A percentile compares a stretch with the other conserved stretches of the same genome.
Evolutionary conservation across 2,113 vertebrate species (phyloP).

Genomic region (Sphyrna mokarran): DNA sequence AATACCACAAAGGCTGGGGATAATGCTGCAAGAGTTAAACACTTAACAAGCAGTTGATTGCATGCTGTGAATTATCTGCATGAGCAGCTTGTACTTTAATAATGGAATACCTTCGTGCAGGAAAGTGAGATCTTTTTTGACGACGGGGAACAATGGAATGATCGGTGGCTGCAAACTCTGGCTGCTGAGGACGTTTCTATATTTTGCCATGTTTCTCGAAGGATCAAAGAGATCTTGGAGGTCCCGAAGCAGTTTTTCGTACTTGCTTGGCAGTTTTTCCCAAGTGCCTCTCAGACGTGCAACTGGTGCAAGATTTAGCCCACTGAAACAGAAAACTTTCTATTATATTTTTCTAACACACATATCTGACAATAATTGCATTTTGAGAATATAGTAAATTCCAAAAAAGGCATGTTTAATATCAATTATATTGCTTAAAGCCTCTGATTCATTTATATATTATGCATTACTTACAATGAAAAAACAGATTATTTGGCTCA

Average conservation of each 20-base stretch:
- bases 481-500: background rate
- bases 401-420: background rate
- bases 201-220: slow-evolving; percentile 95
- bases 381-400: background rate
- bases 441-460: background rate
- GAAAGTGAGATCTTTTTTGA: slow-evolving; percentile 98
- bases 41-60: background rate
- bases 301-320: slow-evolving; percentile 85
- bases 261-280: slow-evolving; percentile 94
- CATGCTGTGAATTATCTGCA: background rate
- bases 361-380: background rate
- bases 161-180: slow-evolving; percentile 95
- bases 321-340: slow-evolving; percentile 56
- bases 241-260: slow-evolving; percentile 88
- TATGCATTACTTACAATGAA: background rate
- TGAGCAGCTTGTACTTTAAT: slow-evolving; percentile 24
- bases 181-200: slow-evolving; percentile 91
- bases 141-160: slow-evolving; percentile 91
- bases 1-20: background rate
- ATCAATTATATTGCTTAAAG: too few relatives aligned
- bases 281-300: slow-evolving; percentile 83
- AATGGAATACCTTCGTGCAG: slow-evolving; percentile 80
- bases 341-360: background rate
- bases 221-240: slow-evolving; percentile 96
- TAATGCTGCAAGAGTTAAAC: background rate